phyloP scores from a whole-genome alignment of 2,113 vertebrate species.

The Pantherophis guttatus region DNA sequence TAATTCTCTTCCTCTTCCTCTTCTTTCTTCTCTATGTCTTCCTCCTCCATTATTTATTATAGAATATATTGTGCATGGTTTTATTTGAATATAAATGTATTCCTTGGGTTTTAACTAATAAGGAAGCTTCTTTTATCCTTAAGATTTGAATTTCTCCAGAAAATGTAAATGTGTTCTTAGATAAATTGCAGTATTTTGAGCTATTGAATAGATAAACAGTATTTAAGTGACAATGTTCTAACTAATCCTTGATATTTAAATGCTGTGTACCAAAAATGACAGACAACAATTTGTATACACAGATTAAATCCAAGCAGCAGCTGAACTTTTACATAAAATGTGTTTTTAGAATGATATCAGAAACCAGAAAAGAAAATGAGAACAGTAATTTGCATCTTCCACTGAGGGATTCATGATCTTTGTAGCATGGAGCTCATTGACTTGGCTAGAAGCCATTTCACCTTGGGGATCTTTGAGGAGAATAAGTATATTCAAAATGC shows the following conservation, averaged over 20 bases:
- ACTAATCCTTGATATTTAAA: constrained; percentile 51
- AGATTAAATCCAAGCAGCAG: neutral
- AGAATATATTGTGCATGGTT: constrained; percentile 8
- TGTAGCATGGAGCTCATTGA: constrained; percentile 19
- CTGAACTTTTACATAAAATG: constrained; percentile 43
- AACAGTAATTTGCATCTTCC: constrained; percentile 14
- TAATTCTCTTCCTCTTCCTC: neutral
- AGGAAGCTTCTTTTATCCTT: constrained; percentile 11
- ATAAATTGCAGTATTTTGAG: constrained; percentile 31
- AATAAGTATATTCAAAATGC: constrained; percentile 2
- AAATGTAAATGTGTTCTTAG: constrained; percentile 18
- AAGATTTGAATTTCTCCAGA: constrained; percentile 32
- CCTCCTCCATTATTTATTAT: neutral
- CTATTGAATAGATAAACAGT: constrained; percentile 21
- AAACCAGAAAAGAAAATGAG: constrained; percentile 34
- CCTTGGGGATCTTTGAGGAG: constrained; percentile 4
- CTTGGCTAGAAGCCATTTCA: constrained; percentile 37
- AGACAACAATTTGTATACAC: constrained; percentile 20
- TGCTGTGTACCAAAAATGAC: constrained; percentile 7
- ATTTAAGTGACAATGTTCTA: constrained; percentile 34
- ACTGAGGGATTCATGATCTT: constrained; percentile 36
- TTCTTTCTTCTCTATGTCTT: neutral
- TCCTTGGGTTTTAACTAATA: constrained; percentile 15
- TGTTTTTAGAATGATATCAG: constrained; percentile 6
- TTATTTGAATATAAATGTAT: constrained; percentile 19